Percentiles rank a stretch among this genome's conserved stretches.
These are phyloP conservation scores for Sebastiscus albofasciatus DNA, from an alignment of 2,797 vertebrate genomes.

Conservation along the genomic window DNA sequence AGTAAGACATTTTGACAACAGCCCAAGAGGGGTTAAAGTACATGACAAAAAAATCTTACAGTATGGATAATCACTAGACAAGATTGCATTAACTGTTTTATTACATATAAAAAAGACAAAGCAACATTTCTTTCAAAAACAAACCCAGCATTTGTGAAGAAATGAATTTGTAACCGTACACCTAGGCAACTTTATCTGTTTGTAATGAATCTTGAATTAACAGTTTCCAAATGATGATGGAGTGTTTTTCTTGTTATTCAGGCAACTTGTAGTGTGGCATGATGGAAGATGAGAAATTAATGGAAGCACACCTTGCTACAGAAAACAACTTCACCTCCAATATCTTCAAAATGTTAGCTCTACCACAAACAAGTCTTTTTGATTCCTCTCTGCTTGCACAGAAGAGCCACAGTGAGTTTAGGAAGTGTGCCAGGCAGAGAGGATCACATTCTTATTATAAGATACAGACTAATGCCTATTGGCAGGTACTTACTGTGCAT, in stretches of 20 bases:
- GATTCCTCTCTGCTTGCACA: constrained; percentile 15
- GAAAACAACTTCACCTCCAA: constrained; percentile 10
- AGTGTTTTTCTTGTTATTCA: constrained; percentile 25
- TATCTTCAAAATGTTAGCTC: constrained; percentile 6
- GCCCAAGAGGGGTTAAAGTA: too few species aligned
- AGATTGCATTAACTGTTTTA: constrained; percentile 75
- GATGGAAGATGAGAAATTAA: constrained; percentile 24
- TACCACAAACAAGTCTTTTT: constrained; percentile 12
- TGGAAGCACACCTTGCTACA: constrained; percentile 18
- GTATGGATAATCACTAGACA: constrained; percentile 19
- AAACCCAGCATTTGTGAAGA: constrained; percentile 65
- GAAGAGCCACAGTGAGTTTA: constrained; percentile 41
- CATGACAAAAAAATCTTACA: neutral
- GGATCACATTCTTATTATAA: constrained; percentile 38
- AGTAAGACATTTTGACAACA: neutral
- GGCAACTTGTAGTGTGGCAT: constrained; percentile 27
- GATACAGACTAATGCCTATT: constrained; percentile 43
- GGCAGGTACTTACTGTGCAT: constrained; percentile 21
- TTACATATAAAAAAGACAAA: constrained; percentile 79
- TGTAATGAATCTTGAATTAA: constrained; percentile 42
- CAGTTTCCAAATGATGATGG: constrained; percentile 18
- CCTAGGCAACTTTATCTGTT: constrained; percentile 21
- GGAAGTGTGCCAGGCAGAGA: constrained; percentile 9
- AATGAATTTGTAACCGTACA: constrained; percentile 26
- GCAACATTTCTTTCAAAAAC: constrained; percentile 59